A percentile compares a stretch with the other conserved stretches of the same genome.
phyloP scores from a whole-genome alignment of 2,888 invertebrate species.

The Tetrapedia diversipes region DNA sequence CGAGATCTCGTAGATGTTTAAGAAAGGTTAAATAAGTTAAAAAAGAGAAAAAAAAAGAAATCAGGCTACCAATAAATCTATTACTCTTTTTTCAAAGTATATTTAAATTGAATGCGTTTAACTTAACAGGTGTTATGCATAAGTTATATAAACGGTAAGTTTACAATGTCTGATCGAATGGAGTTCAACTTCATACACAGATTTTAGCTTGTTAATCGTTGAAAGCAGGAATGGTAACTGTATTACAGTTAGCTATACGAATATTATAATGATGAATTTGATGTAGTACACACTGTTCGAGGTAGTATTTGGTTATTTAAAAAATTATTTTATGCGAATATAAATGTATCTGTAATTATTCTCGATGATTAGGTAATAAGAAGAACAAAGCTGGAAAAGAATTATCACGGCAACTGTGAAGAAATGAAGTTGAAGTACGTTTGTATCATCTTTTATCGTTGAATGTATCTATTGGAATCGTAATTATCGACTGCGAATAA shows the following conservation, averaged over 20 bases:
- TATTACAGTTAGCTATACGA: too few species aligned
- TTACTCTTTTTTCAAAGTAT: not conserved
- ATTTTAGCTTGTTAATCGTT: conserved; percentile 67
- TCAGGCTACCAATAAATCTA: not conserved
- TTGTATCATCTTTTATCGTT: not conserved
- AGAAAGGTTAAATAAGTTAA: not conserved
- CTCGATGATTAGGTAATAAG: too few species aligned
- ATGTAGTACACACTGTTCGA: too few species aligned
- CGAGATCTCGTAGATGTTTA: conserved; percentile 11
- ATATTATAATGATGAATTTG: too few species aligned
- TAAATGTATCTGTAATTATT: not conserved
- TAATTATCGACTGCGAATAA: conserved; percentile 7
- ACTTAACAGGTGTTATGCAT: not conserved
- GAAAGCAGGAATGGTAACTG: conserved; percentile 37
- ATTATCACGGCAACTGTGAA: conserved; percentile 16
- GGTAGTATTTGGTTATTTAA: too few species aligned
- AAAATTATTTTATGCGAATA: not conserved
- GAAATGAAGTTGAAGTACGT: conserved; percentile 2
- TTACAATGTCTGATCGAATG: conserved; percentile 28
- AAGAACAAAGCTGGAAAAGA: not conserved
- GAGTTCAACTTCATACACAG: conserved; percentile 35
- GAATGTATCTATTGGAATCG: not conserved
- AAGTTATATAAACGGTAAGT: conserved; percentile 14
- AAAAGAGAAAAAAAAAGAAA: too few species aligned
- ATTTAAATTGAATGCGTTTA: not conserved